A percentile compares a stretch with the other conserved stretches of the same genome.
Conservation (phyloP, 1,140 invertebrate genomes). For the Caenorhabditis brenneri region DNA sequence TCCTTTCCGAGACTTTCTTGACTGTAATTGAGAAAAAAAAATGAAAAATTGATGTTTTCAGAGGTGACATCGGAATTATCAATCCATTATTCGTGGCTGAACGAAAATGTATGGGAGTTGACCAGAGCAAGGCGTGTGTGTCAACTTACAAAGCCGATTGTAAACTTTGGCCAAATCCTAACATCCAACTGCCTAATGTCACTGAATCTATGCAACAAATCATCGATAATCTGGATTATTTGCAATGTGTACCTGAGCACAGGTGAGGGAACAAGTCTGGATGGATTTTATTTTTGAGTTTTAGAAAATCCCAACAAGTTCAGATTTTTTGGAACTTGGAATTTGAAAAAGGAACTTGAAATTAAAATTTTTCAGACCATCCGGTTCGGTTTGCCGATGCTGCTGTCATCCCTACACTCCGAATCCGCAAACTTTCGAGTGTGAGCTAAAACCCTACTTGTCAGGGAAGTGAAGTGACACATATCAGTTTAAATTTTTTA, state of each 20-base stretch:
- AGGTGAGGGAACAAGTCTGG: constrained; percentile 46
- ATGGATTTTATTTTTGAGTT: too few species aligned
- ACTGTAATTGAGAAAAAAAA: too few species aligned
- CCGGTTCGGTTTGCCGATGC: constrained; percentile 61
- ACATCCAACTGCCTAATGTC: constrained; percentile 62
- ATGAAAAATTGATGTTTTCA: too few species aligned
- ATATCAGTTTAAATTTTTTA: neutral
- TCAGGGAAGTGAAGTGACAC: neutral
- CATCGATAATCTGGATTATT: constrained; percentile 65
- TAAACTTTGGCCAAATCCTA: constrained; percentile 65
- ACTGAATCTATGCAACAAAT: constrained; percentile 62
- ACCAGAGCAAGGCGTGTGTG: constrained; percentile 59
- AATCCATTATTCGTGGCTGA: constrained; percentile 69
- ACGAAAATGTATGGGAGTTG: constrained; percentile 64
- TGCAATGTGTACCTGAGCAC: constrained; percentile 63
- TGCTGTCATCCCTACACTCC: constrained; percentile 67
- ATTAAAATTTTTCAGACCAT: constrained; percentile 48
- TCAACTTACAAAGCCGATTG: constrained; percentile 55
- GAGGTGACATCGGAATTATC: constrained; percentile 59
- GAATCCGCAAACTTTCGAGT: constrained; percentile 67
- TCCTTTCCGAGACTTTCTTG: too few species aligned
- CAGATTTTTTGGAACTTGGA: too few species aligned
- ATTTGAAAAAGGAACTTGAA: too few species aligned
- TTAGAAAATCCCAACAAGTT: too few species aligned
- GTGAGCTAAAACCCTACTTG: constrained; percentile 61